Percentiles rank a stretch among this genome's conserved stretches.
Conservation (phyloP, 2,797 vertebrate genomes). For the Acipenser transmontanus region DNA sequence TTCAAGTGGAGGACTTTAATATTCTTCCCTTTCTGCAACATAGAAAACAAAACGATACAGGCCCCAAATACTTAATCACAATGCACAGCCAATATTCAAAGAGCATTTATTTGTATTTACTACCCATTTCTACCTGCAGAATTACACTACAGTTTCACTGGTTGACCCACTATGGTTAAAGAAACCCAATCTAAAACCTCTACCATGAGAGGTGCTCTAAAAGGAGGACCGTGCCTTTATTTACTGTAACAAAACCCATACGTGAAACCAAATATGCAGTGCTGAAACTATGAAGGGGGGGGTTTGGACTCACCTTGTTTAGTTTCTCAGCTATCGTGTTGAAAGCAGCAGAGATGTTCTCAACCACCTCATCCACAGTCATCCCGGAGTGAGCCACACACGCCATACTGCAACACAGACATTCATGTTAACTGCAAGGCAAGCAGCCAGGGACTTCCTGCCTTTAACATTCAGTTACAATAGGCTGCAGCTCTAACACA, state of each 20-base stretch:
- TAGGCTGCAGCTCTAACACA: too few species aligned
- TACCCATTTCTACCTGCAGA: not conserved
- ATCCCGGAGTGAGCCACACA: slow-evolving; percentile 75
- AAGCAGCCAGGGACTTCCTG: not conserved
- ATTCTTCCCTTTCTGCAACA: slow-evolving; percentile 71
- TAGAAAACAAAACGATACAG: not conserved
- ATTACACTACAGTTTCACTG: not conserved
- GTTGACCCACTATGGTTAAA: not conserved
- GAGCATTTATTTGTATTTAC: too few species aligned
- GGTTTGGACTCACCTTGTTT: slow-evolving; percentile 54
- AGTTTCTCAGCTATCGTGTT: slow-evolving; percentile 59
- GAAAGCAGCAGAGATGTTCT: slow-evolving; percentile 66
- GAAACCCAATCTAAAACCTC: not conserved
- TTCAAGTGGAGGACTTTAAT: slow-evolving; percentile 88
- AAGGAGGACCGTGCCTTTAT: too few species aligned
- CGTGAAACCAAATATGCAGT: too few species aligned
- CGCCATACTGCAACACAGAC: slow-evolving; percentile 58
- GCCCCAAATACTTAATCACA: too few species aligned
- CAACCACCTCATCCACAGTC: slow-evolving; percentile 62
- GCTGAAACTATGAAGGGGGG: not conserved
- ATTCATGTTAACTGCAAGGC: not conserved
- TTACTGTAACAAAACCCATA: too few species aligned
- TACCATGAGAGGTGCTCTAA: not conserved
- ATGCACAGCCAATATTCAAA: too few species aligned
- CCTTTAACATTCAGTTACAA: too few species aligned